Percentiles rank a stretch among this genome's conserved stretches.
Conservation (phyloP, 1,140 invertebrate genomes). For the Dreissena rostriformis region DNA sequence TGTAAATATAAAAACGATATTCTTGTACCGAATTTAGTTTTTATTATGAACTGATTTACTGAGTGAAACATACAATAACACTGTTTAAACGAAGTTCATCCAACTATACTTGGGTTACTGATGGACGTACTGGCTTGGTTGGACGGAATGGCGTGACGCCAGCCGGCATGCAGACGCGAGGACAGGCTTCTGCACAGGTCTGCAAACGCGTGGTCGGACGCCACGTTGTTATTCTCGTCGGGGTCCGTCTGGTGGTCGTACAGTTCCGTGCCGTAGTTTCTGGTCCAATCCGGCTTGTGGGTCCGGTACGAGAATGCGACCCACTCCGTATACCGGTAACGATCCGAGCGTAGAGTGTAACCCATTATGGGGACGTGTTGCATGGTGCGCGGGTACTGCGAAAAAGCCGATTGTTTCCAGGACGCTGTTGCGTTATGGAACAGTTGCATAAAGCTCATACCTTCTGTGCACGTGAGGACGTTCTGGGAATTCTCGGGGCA, state of each 20-base stretch:
- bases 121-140: too few species aligned
- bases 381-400: constrained; percentile 90
- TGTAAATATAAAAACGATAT: too few species aligned
- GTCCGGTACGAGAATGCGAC: constrained; percentile 76
- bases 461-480: constrained; percentile 86
- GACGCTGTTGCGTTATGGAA: constrained; percentile 58
- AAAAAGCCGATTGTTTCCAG: constrained; percentile 84
- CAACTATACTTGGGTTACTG: too few species aligned
- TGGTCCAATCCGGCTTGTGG: constrained; percentile 84
- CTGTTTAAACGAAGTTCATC: too few species aligned
- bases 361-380: constrained; percentile 90
- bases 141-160: too few species aligned
- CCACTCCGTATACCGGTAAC: constrained; percentile 91
- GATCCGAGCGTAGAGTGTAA: constrained; percentile 85
- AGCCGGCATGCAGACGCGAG: too few species aligned
- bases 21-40: too few species aligned
- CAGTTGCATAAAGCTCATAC: constrained; percentile 85
- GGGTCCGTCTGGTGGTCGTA: constrained; percentile 84
- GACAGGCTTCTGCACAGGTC: too few species aligned
- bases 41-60: too few species aligned
- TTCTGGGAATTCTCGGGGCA: constrained; percentile 82
- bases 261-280: constrained; percentile 84
- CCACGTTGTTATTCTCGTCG: constrained; percentile 87
- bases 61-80: too few species aligned
- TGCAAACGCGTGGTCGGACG: constrained; percentile 62